These are phyloP conservation scores for Holotrichia oblita DNA, from an alignment of 1,140 invertebrate species.

Conservation along the genomic window DNA sequence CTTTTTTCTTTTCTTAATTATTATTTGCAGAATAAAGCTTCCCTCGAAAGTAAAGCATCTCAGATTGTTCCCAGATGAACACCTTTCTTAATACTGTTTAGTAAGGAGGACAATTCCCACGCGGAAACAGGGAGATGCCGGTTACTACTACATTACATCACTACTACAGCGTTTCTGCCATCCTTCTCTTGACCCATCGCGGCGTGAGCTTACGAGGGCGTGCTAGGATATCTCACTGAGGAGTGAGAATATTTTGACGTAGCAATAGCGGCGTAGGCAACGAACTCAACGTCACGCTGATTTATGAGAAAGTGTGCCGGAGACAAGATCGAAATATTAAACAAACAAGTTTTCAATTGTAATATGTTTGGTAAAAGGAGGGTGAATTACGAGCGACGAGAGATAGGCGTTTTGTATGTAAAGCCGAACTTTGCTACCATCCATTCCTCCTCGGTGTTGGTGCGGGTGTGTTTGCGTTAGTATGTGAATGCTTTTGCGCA, in stretches of 20 bases:
- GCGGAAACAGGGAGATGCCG: not conserved
- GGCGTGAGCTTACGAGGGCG: not conserved
- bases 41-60: not conserved
- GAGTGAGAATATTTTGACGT: slow-evolving; percentile 30
- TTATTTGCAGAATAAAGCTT: not conserved
- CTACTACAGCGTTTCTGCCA: not conserved
- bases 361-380: slow-evolving; percentile 37
- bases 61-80: slow-evolving; percentile 1
- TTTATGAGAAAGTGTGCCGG: slow-evolving; percentile 31
- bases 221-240: not conserved
- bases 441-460: not conserved
- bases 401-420: slow-evolving; percentile 12
- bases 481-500: too few relatives aligned
- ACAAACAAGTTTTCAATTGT: slow-evolving; percentile 41
- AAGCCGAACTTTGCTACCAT: not conserved
- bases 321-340: slow-evolving; percentile 40
- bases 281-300: slow-evolving; percentile 34
- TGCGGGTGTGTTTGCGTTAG: too few relatives aligned
- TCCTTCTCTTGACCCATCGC: not conserved
- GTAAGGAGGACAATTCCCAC: not conserved
- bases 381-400: slow-evolving; percentile 30
- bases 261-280: too few relatives aligned
- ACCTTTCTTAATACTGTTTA: not conserved
- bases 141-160: not conserved
- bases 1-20: not conserved